These are phyloP conservation scores for Anguilla marmorata DNA, from an alignment of 2,797 vertebrate genomes.

Conservation along the genomic window DNA sequence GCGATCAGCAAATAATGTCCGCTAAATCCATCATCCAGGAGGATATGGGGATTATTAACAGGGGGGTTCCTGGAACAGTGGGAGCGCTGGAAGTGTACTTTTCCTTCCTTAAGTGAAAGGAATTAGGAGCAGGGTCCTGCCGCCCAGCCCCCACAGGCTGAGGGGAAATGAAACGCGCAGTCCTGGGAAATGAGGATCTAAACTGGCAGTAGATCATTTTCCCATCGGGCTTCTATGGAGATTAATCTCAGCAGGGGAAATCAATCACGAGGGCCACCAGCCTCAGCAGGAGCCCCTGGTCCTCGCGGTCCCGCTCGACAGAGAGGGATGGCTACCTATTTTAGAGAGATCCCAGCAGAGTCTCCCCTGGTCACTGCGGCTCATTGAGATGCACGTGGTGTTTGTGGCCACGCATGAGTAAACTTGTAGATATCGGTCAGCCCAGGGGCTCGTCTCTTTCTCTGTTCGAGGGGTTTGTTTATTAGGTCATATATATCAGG, in stretches of 20 bases:
- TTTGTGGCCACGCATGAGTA: background rate
- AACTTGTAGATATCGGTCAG: background rate
- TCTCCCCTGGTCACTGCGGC: slow-evolving; percentile 30
- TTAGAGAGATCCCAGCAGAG: slow-evolving; percentile 45
- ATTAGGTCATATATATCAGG: slow-evolving; percentile 3
- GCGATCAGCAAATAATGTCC: slow-evolving; percentile 21
- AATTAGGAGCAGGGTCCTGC: slow-evolving; percentile 49
- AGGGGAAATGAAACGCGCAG: slow-evolving; percentile 49
- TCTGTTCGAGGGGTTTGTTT: slow-evolving; percentile 9
- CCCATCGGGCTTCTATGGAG: slow-evolving; percentile 54
- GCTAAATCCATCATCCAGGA: slow-evolving; percentile 10
- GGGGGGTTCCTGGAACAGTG: slow-evolving; percentile 6
- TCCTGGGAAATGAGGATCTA: slow-evolving; percentile 68
- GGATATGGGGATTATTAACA: slow-evolving; percentile 25
- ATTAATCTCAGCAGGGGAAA: slow-evolving; percentile 66
- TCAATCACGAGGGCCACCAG: slow-evolving; percentile 60
- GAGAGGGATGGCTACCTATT: slow-evolving; percentile 54
- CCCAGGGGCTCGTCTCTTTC: background rate
- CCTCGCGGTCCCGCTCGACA: slow-evolving; percentile 55
- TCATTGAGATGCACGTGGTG: slow-evolving; percentile 28
- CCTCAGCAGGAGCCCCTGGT: slow-evolving; percentile 47
- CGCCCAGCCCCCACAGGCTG: slow-evolving; percentile 53
- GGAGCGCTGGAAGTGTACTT: background rate
- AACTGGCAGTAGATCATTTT: slow-evolving; percentile 68
- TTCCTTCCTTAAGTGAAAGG: slow-evolving; percentile 36